phyloP scores from a whole-genome alignment of 92 coral and sea anemone species.

The Umimayanthus chanpuru region DNA sequence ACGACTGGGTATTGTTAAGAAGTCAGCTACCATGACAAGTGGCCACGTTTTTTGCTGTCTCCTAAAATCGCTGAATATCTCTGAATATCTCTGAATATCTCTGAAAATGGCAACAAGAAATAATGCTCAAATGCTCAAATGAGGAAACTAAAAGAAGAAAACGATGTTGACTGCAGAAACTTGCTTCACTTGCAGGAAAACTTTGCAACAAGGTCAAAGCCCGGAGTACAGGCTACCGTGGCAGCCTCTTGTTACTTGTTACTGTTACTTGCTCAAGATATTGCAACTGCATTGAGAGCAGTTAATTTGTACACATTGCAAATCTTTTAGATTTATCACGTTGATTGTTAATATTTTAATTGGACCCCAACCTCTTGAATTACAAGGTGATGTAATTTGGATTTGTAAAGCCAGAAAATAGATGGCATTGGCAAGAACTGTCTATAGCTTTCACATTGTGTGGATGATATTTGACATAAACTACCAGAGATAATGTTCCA shows the following conservation, averaged over 20 bases:
- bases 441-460: background rate
- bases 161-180: too few relatives aligned
- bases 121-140: slow-evolving; percentile 12
- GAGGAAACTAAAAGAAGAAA: slow-evolving; percentile 20
- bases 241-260: too few relatives aligned
- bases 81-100: slow-evolving; percentile 5
- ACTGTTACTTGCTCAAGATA: too few relatives aligned
- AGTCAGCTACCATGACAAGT: background rate
- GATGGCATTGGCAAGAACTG: background rate
- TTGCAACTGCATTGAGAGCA: background rate
- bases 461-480: background rate
- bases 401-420: background rate
- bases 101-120: background rate
- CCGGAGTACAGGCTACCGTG: too few relatives aligned
- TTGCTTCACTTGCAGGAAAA: too few relatives aligned
- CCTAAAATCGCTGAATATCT: slow-evolving; percentile 4
- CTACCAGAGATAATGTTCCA: background rate
- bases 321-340: background rate
- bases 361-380: background rate
- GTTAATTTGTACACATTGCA: background rate
- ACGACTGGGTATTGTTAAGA: too few relatives aligned
- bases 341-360: background rate
- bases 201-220: too few relatives aligned
- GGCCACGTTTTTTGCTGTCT: slow-evolving; percentile 12
- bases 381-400: background rate